phyloP scores from a whole-genome alignment of 2,113 vertebrate species.

The Vimba vimba region DNA sequence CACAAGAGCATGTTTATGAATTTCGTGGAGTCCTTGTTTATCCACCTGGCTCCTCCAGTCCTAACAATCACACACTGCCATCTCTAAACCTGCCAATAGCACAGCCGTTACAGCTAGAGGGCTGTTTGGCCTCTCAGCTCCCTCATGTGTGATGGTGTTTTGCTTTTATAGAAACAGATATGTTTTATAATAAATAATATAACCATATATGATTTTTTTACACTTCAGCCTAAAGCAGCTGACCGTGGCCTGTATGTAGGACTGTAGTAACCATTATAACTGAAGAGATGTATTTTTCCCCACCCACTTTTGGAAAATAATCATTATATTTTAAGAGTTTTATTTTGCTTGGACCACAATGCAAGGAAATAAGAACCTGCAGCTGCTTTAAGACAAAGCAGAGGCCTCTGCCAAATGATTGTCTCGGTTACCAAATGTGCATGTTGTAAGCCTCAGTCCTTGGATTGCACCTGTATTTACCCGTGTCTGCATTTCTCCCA shows the following conservation, averaged over 20 bases:
- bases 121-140: conserved; percentile 49
- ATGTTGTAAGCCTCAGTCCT: background rate
- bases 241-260: no score
- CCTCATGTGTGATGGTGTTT: conserved; percentile 35
- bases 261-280: no score
- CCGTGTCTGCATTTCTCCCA: background rate
- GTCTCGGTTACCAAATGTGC: background rate
- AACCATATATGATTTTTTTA: no score
- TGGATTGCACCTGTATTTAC: background rate
- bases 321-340: background rate
- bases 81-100: conserved; percentile 7
- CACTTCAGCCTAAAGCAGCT: no score
- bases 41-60: conserved; percentile 60
- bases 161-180: conserved; percentile 45
- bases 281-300: background rate
- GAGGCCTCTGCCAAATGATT: background rate
- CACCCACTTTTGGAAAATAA: background rate
- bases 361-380: background rate
- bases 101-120: conserved; percentile 23
- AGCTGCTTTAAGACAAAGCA: background rate
- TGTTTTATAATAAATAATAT: no score
- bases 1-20: conserved; percentile 46
- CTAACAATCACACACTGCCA: conserved; percentile 28
- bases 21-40: conserved; percentile 61
- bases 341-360: background rate